Base-by-base conservation (phyloP, 2,113 vertebrate species). In the Forbesichthys papilliferus region DNA sequence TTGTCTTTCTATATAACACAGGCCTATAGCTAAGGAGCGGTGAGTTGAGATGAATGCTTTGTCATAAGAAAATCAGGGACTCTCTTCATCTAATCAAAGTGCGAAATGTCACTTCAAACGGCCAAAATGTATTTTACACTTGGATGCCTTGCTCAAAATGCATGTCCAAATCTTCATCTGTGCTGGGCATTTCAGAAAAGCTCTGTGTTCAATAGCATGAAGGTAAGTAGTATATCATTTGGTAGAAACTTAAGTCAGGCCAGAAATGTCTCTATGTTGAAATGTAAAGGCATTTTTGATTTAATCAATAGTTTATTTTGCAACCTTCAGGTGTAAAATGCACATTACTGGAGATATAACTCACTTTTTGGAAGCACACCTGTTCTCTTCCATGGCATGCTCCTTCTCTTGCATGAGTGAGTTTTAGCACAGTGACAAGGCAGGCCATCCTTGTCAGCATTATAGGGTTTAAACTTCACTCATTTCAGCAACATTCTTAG, bases 291-390 rank as follows among this genome's bases (percentile, higher is more conserved):
- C 33, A 48, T 13, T 57, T 66, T 80, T 68, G 52, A 1, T 69
- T 20, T 67, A 76, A 82, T 77, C 73, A 58, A 74, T 67, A 74
- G 76, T 73, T 52, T 62, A 48, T 63, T 57, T 58, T 52, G n/a
- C 46, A 66, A 70, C 61, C 57, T 77, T 52, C 61, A 59, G 7
- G 36, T 42, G 36, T 4, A 8, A 27, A 27, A 27, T 27, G 2
- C 27, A 27, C 27, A 42, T 42, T 42, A 42, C 36, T 42, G 36
- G 36, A 42, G 4, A 42, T 42, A 6, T 42, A 74, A 76, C 77
- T 76, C 57, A 59, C 54, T 75, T 62, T 79, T 48, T 54, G 54
- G 79, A 85, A 71, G 74, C 65, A 66, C 66, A 67, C 71, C 54
- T 80, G 78, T 70, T 57, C 78, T 81, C 78, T 64, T 20, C 49